phyloP scores from a whole-genome alignment of 2,888 invertebrate genomes.

The Noctua comes region DNA sequence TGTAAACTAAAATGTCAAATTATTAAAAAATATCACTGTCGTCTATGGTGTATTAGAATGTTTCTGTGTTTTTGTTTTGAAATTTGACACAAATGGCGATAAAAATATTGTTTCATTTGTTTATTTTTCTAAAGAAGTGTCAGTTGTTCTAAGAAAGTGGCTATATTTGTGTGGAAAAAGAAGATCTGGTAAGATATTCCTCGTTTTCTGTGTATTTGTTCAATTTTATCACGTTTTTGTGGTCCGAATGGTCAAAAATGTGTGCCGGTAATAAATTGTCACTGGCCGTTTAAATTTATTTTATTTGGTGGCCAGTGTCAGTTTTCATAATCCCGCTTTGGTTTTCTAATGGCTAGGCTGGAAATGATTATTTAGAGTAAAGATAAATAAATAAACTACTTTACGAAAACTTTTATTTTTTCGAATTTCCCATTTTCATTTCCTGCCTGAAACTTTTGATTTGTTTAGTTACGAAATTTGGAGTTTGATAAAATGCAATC shows the following conservation, averaged over 20 bases:
- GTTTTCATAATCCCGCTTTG: conserved; percentile 67
- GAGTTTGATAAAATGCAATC: neutral
- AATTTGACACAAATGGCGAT: conserved; percentile 72
- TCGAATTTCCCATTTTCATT: conserved; percentile 38
- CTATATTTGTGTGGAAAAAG: conserved; percentile 67
- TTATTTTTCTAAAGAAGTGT: conserved; percentile 79
- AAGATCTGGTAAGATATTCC: conserved; percentile 71
- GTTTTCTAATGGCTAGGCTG: conserved; percentile 74
- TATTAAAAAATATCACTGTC: conserved; percentile 27
- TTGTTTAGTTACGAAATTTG: conserved; percentile 27
- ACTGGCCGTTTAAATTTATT: conserved; percentile 74
- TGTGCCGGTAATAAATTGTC: conserved; percentile 45
- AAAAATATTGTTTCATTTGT: conserved; percentile 79
- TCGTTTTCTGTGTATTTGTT: conserved; percentile 38
- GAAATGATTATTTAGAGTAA: conserved; percentile 65
- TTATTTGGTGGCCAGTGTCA: conserved; percentile 77
- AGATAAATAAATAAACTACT: conserved; percentile 61
- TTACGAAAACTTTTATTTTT: conserved; percentile 52
- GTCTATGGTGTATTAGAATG: conserved; percentile 68
- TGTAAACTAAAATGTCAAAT: conserved; percentile 27
- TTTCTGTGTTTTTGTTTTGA: conserved; percentile 76
- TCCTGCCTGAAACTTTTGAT: conserved; percentile 25
- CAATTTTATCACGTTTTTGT: conserved; percentile 59
- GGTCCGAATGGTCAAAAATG: conserved; percentile 43
- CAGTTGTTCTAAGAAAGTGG: conserved; percentile 77